These are phyloP conservation scores for Tonatia bakeri DNA, from an alignment of 2,113 vertebrate genomes.

Conservation along the genomic window DNA sequence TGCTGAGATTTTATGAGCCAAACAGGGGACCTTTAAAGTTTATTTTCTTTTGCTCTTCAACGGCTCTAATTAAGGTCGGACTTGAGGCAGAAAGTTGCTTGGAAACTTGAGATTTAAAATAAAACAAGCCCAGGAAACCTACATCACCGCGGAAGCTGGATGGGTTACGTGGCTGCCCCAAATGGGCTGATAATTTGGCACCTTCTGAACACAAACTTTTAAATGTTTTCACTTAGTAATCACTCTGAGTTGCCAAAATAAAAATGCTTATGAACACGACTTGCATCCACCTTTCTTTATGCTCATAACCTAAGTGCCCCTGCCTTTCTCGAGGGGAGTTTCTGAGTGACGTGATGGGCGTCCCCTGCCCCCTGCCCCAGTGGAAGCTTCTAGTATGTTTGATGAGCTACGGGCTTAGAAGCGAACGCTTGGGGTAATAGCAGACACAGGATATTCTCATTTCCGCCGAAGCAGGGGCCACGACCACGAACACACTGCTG, in stretches of 20 bases:
- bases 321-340: neutral
- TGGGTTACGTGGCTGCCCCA: fast-evolving
- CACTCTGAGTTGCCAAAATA: neutral
- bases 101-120: conserved; percentile 26
- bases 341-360: neutral
- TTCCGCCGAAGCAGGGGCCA: neutral
- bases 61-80: conserved; percentile 57
- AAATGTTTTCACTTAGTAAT: neutral
- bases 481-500: neutral
- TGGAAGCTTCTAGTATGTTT: neutral
- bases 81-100: neutral
- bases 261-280: neutral
- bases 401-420: neutral
- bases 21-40: conserved; percentile 21
- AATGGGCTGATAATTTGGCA: neutral
- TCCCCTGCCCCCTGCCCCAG: neutral
- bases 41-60: conserved; percentile 62
- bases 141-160: neutral
- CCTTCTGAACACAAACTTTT: neutral
- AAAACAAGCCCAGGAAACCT: neutral
- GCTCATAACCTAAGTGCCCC: fast-evolving
- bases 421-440: neutral
- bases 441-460: neutral
- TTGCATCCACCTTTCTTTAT: neutral
- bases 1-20: conserved; percentile 41